phyloP scores from a whole-genome alignment of 2,113 vertebrate species.

The Capricornis sumatraensis region DNA sequence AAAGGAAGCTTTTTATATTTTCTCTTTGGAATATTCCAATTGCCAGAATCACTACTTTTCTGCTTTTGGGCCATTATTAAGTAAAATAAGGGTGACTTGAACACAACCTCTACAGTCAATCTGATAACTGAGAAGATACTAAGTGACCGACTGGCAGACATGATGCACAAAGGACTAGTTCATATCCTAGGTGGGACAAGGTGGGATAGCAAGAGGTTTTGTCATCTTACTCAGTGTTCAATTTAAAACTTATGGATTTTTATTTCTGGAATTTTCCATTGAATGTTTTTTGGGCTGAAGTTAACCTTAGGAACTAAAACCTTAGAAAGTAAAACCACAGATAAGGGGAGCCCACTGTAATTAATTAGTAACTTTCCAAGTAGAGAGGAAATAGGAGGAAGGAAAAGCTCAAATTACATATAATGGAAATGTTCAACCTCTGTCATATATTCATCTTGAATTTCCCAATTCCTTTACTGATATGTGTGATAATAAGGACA shows the following conservation, averaged over 20 bases:
- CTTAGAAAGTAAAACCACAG: neutral
- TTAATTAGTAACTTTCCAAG: neutral
- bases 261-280: neutral
- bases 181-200: neutral
- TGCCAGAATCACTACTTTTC: neutral
- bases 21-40: neutral
- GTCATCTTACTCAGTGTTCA: neutral
- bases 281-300: neutral
- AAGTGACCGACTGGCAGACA: neutral
- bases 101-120: neutral
- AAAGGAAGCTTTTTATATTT: neutral
- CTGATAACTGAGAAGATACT: neutral
- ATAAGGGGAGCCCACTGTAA: neutral
- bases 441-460: neutral
- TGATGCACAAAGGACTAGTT: neutral
- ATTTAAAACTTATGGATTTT: neutral
- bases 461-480: neutral
- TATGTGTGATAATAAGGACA: neutral
- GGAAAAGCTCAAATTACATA: neutral
- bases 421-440: neutral
- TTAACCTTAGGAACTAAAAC: neutral
- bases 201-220: neutral
- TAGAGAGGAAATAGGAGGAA: neutral
- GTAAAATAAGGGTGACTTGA: neutral
- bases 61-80: neutral